Evolutionary conservation across 2,113 vertebrate species (phyloP), one percentile per base, ranked within the genome.

Genomic region (Oryzias javanicus): DNA sequence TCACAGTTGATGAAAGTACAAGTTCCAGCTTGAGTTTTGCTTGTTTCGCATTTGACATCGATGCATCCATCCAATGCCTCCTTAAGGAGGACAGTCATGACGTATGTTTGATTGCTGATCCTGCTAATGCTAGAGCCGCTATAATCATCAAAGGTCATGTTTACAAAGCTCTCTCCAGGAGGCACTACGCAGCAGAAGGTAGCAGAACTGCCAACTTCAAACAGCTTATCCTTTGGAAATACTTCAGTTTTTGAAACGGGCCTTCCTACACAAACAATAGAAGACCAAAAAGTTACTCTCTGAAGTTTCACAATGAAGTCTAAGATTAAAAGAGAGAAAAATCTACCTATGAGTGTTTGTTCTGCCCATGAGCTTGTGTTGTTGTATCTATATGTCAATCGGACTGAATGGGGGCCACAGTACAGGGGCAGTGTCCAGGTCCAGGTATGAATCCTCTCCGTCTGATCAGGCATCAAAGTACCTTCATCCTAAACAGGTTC

Each of bases 171-270:
- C 0, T 45, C 0, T 0, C 48, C 45, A 0, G 6, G 41, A 3
- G 81, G 73, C 29, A 86, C 3, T 40, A 88, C 47, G 19, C 90
- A 92, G 80, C 88, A 91, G 78, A 91, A 89, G 0, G 72, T 82
- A 35, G 41, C 57, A 1, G 0, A 74, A 22, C 80, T 83, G 61
- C 82, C 87, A 3, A 78, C 87, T 1, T 41, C 0, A 13, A 85
- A 52, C 22, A 55, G 10, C 18, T 0, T 18, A 40, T 90, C 85
- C n/a, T 4, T n/a, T 48, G 91, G 90, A 48, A 51, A 89, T 18
- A 89, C 46, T 4, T 27, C 0, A 0, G 15, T 1, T 12, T 3
- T 0, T 6, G n/a, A 6, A 25, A 22, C 1, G 16, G 45, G 1
- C 14, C 17, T 54, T 1, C 29, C 83, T 79, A 70, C 10, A 70